phyloP scores from a whole-genome alignment of 30 jellyfish, hydroid and myxozoan genomes.

The Morbakka virulenta region DNA sequence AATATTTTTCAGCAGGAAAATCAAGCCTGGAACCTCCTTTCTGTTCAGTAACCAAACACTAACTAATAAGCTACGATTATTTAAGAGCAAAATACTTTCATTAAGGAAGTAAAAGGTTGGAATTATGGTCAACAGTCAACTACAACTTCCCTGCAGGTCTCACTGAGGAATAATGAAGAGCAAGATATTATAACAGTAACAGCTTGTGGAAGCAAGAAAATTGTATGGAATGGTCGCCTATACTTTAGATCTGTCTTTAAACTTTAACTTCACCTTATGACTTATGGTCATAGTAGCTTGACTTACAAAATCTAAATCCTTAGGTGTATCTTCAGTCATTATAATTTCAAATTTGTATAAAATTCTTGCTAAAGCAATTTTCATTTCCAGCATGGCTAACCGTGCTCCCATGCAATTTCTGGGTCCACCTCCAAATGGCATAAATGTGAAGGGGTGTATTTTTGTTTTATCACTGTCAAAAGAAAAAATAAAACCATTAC shows the following conservation, averaged over 20 bases:
- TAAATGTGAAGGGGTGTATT: neutral
- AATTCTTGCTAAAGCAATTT: neutral
- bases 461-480: neutral
- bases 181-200: no score
- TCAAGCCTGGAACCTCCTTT: no score
- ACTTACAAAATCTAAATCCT: neutral
- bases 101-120: no score
- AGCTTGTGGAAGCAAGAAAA: no score
- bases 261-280: neutral
- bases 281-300: neutral
- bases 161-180: no score
- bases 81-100: no score
- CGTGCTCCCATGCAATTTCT: neutral
- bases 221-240: no score
- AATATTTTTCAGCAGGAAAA: no score
- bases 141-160: no score
- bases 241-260: neutral
- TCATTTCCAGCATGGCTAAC: neutral
- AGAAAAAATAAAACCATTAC: neutral
- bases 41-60: no score
- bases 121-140: no score
- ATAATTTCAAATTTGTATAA: neutral
- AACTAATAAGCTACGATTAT: no score
- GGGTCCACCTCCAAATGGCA: neutral
- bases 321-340: neutral